Conservation (phyloP, 2,113 vertebrate genomes). For the Cebus imitator region DNA sequence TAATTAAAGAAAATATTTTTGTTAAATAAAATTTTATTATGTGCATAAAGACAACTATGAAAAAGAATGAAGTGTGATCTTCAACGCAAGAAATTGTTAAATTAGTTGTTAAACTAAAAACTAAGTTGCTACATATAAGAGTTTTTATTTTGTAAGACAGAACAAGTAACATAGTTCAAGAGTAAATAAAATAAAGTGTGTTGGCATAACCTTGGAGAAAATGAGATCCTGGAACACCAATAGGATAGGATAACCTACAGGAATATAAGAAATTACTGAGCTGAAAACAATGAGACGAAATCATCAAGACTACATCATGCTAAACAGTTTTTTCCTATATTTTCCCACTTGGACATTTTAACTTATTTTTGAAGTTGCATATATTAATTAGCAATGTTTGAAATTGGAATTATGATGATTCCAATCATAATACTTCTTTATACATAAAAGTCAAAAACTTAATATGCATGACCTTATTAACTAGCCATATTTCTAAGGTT, state of each 20-base stretch:
- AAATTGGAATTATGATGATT: constrained; percentile 55
- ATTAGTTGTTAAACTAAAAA: constrained; percentile 20
- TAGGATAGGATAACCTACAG: background rate
- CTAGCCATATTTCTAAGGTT: constrained; percentile 44
- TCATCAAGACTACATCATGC: background rate
- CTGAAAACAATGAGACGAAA: constrained; percentile 3
- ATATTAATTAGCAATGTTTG: constrained; percentile 54
- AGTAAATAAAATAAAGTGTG: background rate
- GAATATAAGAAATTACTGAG: background rate
- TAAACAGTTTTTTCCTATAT: constrained; percentile 13
- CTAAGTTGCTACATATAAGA: background rate
- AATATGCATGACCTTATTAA: constrained; percentile 49
- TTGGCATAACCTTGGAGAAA: background rate
- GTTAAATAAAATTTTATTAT: constrained; percentile 19
- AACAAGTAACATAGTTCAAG: background rate
- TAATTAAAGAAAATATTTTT: constrained; percentile 46
- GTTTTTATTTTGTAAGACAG: background rate
- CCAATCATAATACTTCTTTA: constrained; percentile 39
- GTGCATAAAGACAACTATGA: background rate
- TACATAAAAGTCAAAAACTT: constrained; percentile 50
- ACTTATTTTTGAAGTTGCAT: constrained; percentile 54
- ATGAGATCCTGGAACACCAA: background rate
- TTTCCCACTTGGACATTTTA: constrained; percentile 45
- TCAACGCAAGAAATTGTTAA: background rate
- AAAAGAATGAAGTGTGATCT: background rate